Evolutionary conservation across 1,140 invertebrate species (phyloP), one percentile per base, ranked within the genome.

Genomic region (Megalonaias nervosa): DNA sequence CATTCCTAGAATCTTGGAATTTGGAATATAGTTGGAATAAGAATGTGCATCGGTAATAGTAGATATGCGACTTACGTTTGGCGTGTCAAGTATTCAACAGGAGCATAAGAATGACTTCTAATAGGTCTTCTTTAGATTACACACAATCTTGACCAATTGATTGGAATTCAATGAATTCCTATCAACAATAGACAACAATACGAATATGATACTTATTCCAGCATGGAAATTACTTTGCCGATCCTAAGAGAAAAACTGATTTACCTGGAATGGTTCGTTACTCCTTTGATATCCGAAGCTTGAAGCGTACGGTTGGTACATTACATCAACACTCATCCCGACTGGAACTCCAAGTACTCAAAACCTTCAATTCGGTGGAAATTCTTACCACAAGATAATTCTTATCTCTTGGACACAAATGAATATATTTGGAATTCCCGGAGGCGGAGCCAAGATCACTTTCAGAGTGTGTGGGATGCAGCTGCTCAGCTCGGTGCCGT

Each of bases 231-330:
- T 78, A 71, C 74, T 71, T 60, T 65, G 56, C 38, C 57, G 23
- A 56, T 62, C 67, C 62, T 69, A 73, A 73, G 70, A 78, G 76
- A 78, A 78, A 73, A 71, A 73, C 68, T 62, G 68, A 68, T 68
- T 73, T 78, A 78, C 76, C 76, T 78, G 76, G 59, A 78, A 67
- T 69, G 76, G 76, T 17, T 78, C 76, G 68, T 70, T 78, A 73
- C 74, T 78, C 69, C 76, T 78, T 78, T 78, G 76, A 78, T 78
- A 78, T 78, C 76, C 76, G 56, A 78, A 78, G 71, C 76, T 69
- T 26, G 76, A 26, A 62, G 58, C 69, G 71, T 78, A 78, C 55
- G 76, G 76, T 61, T 78, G 76, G 56, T 78, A 78, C 71, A 78
- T 78, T 56, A 78, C 71, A 57, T 78, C 76, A 66, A 78, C 76